Base-by-base conservation (phyloP, 1,140 invertebrate genomes). In the Lithobius niger region DNA sequence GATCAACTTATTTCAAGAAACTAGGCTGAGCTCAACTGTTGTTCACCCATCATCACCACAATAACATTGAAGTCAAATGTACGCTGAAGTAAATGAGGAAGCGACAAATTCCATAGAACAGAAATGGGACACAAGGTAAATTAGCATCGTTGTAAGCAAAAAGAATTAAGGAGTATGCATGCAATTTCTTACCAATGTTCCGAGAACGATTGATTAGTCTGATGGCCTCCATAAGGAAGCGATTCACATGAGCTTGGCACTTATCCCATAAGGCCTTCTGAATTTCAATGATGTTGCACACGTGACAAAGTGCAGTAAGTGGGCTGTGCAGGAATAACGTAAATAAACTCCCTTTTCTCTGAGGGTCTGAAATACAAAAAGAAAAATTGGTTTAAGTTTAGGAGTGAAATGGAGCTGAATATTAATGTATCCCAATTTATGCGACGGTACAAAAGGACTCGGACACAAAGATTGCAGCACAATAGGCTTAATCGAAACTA, bases 311-410 rank as follows among this genome's bases (percentile, higher is more conserved):
- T 49, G 89, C 94, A 62, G 88, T 88, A 61, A 97, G 74, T 31
- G 93, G 92, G 65, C 86, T 88, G 72, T 96, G 90, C 54, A 97
- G 79, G 75, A 96, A 97, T 62, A 97, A 74, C 25, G 92, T 96
- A 72, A 97, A 95, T 55, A 97, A 74, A 65, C 84, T 93, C 45
- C 94, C 94, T 66, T 91, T 88, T 67, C 88, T 83, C 66, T 88
- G 83, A 62, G 88, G 81, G 73, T 94, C 91, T 83, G 78, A 51
- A 62, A 74, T 69, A 64, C 62, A 56, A 57, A 51, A 64, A 60
- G 53, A 57, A 53, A 40, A 40, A 36, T 36, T 36, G n/a, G n/a
- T 36, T 36, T 51, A 43, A 42, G 40, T n/a, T n/a, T n/a, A n/a
- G n/a, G n/a, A n/a, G n/a, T n/a, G n/a, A n/a, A n/a, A n/a, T n/a